phyloP scores from a whole-genome alignment of 1,140 invertebrate genomes.

The Magallana angulata region DNA sequence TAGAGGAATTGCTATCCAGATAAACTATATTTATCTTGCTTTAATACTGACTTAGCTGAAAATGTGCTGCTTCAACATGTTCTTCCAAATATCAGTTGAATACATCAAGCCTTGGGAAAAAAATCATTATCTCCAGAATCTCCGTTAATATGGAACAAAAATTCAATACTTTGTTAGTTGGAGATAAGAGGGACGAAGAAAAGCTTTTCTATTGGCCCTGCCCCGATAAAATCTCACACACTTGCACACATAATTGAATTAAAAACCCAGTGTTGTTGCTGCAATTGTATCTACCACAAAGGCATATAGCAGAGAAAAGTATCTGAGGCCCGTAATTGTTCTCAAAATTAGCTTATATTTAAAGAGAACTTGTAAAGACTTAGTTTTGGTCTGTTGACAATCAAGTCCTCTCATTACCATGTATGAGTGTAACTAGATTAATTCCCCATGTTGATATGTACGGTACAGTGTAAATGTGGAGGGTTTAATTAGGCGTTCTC shows the following conservation, averaged over 20 bases:
- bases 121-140: slow-evolving; percentile 33
- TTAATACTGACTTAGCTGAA: not conserved
- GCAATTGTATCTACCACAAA: not conserved
- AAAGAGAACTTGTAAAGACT: not conserved
- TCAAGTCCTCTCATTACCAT: too few relatives aligned
- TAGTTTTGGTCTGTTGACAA: too few relatives aligned
- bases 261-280: not conserved
- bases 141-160: slow-evolving; percentile 29
- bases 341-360: not conserved
- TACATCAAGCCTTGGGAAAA: slow-evolving; percentile 1
- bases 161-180: slow-evolving; percentile 32
- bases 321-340: not conserved
- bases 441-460: too few relatives aligned
- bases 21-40: slow-evolving; percentile 26
- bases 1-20: slow-evolving; percentile 1
- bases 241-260: slow-evolving; percentile 36
- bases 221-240: slow-evolving; percentile 31
- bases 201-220: slow-evolving; percentile 30
- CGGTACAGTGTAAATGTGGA: not conserved
- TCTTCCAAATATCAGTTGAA: not conserved
- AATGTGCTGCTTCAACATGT: slow-evolving; percentile 25
- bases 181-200: slow-evolving; percentile 16
- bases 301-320: not conserved
- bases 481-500: not conserved
- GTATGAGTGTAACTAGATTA: too few relatives aligned